phyloP scores from a whole-genome alignment of 2,888 invertebrate genomes.

The Sipunculus nudus region DNA sequence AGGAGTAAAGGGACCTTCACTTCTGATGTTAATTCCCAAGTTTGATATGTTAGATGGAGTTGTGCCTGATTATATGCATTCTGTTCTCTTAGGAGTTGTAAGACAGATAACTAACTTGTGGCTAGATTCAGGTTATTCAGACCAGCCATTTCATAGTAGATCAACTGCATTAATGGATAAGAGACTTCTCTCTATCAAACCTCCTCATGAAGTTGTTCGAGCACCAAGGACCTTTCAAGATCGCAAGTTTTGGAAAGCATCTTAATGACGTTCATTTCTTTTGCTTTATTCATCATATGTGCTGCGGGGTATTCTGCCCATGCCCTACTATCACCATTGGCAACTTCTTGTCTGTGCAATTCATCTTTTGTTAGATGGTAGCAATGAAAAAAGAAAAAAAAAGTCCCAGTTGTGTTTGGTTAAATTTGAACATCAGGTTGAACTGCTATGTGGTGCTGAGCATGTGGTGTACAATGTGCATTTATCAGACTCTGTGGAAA shows the following conservation, averaged over 20 bases:
- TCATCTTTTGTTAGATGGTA: constrained; percentile 3
- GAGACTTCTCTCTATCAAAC: constrained; percentile 1
- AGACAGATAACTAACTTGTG: neutral
- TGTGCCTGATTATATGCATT: constrained; percentile 2
- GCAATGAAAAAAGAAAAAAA: neutral
- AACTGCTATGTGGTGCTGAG: constrained; percentile 5
- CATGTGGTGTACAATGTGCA: neutral
- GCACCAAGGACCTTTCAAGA: neutral
- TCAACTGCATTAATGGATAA: neutral
- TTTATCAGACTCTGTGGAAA: neutral
- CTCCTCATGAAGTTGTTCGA: neutral
- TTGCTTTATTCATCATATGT: constrained; percentile 4
- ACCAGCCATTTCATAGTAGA: too few species aligned
- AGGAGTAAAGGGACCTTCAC: neutral
- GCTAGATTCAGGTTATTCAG: neutral
- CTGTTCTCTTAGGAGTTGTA: neutral
- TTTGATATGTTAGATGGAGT: constrained; percentile 6
- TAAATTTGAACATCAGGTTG: constrained; percentile 4
- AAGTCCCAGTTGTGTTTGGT: constrained; percentile 8
- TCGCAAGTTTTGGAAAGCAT: neutral
- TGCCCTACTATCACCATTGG: constrained; percentile 5
- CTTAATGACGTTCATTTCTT: neutral
- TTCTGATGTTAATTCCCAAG: neutral
- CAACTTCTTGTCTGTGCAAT: constrained; percentile 4
- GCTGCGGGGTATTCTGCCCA: constrained; percentile 2